Percentiles rank a stretch among this genome's conserved stretches.
These are phyloP conservation scores for Synergus umbraculus DNA, from an alignment of 2,888 invertebrate species.

Conservation along the genomic window DNA sequence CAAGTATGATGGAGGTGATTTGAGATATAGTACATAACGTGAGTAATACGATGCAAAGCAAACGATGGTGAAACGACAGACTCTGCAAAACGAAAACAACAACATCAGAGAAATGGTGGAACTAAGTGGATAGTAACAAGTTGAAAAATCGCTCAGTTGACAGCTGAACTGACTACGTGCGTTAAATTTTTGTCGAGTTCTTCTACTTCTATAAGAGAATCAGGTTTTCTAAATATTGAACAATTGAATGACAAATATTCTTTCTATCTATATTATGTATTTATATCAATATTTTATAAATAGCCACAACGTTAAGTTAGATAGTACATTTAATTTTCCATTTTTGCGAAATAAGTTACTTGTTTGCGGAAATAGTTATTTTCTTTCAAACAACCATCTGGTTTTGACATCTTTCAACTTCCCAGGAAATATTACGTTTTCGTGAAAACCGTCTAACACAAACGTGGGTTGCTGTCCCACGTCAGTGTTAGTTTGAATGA, in stretches of 20 bases:
- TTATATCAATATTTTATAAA: too few species aligned
- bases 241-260: background rate
- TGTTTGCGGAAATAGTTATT: background rate
- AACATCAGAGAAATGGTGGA: background rate
- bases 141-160: background rate
- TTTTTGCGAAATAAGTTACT: background rate
- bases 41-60: background rate
- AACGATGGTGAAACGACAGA: background rate
- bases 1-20: background rate
- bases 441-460: slow-evolving; percentile 10
- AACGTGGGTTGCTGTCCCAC: slow-evolving; percentile 32
- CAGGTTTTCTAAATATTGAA: background rate
- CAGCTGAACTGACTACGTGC: background rate
- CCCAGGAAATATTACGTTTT: slow-evolving; percentile 3
- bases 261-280: too few species aligned
- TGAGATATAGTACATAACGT: too few species aligned
- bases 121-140: background rate
- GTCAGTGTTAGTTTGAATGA: slow-evolving; percentile 31
- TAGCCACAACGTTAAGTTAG: too few species aligned
- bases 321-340: background rate
- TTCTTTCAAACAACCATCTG: slow-evolving; percentile 6
- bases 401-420: slow-evolving; percentile 17
- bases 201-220: background rate
- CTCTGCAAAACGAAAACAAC: background rate
- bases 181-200: background rate